Evolutionary conservation across 2,113 vertebrate species (phyloP), one percentile per base, ranked within the genome.

Genomic region (Eidolon helvum): DNA sequence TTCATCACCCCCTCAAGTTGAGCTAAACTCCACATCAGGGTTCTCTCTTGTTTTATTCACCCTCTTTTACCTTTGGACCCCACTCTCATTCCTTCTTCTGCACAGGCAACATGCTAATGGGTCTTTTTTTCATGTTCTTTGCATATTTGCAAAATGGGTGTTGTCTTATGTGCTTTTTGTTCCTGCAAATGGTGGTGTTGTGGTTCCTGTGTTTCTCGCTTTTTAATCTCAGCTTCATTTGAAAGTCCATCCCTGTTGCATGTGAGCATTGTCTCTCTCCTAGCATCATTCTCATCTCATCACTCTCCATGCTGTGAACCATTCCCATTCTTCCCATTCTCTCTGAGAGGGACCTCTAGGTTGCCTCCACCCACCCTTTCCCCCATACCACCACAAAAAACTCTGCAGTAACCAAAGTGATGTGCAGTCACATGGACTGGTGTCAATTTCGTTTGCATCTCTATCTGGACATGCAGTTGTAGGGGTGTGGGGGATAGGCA

Each of bases 201-300:
- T 71, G 26, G 7, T 74, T 80, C 83, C 63, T n/a, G 16, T 22
- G 22, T 43, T 80, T 80, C 82, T 80, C n/a, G 33, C 30, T 63
- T 57, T 72, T 72, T 57, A 82, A 79, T 21, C 75, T 57, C 89
- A 66, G 79, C 88, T 50, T n/a, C 11, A 7, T 61, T 71, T 65
- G 48, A 40, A 68, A 40, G 24, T 10, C 83, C 55, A 38, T 69
- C 19, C 72, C 6, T 9, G 11, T 21, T 48, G 45, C 68, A 4
- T 18, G 10, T 40, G 35, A 28, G 61, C 50, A n/a, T n/a, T 28
- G 26, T 35, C 6, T 61, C 43, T 83, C 28, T 50, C 28, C 63
- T 55, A 16, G 24, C 0, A 48, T 14, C 48, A 48, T 48, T 48
- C 48, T 48, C 48, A 48, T 48, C 12, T 48, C 48, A 48, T 48